phyloP scores from a whole-genome alignment of 2,113 vertebrate genomes.

The Toxostoma redivivum region DNA sequence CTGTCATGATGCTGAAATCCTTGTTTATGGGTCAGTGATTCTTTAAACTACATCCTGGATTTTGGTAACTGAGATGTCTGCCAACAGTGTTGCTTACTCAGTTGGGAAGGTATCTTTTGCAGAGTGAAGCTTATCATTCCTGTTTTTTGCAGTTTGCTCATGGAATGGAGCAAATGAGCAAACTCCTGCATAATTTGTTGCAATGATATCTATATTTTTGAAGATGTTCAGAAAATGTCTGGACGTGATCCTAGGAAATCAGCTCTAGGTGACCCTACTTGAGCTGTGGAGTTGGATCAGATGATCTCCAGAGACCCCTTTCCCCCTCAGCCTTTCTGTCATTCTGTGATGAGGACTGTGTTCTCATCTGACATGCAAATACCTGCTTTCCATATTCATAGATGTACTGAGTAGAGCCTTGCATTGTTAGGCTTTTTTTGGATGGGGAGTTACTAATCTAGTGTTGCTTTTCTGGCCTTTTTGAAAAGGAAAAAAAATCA shows the following conservation, averaged over 20 bases:
- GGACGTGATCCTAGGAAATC: neutral
- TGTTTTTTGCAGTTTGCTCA: neutral
- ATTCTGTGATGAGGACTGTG: neutral
- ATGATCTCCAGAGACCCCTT: neutral
- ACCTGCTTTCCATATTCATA: neutral
- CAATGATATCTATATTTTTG: neutral
- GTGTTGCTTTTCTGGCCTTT: neutral
- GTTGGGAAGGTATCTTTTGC: neutral
- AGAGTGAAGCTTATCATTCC: neutral
- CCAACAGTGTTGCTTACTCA: neutral
- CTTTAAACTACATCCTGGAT: neutral
- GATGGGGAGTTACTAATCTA: neutral
- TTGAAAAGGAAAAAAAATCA: neutral
- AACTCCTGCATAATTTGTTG: neutral
- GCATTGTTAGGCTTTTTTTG: neutral
- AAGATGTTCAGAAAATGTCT: neutral
- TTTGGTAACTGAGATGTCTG: neutral
- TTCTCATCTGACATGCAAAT: neutral
- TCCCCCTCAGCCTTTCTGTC: neutral
- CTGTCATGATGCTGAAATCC: neutral
- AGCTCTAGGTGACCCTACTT: neutral
- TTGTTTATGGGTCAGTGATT: neutral
- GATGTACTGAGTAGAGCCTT: neutral
- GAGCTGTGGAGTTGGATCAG: neutral
- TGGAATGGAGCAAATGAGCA: neutral